Base-by-base conservation (phyloP, 2,888 invertebrate genomes). In the Tipula unca region DNA sequence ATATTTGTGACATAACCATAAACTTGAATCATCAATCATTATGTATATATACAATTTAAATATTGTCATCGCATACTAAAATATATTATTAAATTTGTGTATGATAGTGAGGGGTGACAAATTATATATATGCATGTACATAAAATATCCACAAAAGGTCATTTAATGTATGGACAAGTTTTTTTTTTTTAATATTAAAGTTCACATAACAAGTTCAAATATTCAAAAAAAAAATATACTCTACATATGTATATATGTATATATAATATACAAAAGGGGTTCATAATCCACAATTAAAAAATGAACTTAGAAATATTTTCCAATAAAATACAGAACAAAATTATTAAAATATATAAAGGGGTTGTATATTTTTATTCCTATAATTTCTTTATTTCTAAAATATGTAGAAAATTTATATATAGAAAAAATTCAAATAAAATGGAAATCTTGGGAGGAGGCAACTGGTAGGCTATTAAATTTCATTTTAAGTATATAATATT, bases 221-320 rank as follows among this genome's bases (percentile, higher is more conserved):
- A 25, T 69, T 25, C 8, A n/a, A n/a, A 14, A 14, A 1, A 39
- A 39, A 48, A 48, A 48, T 48, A 3, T 17, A 14, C 4, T 25
- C 13, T 69, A 48, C 17, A 17, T 48, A 48, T 17, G 10, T 48
- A 48, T 48, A 48, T 10, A 10, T 10, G 69, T 20, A 25, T 25
- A 25, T 69, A 25, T 69, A 25, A 54, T 54, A 17, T 54, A 54
- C 17, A 69, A 69, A 69, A 69, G 69, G 69, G 69, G 69, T 69
- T 69, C 69, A 69, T 69, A 69, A 69, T 69, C 69, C 69, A 69
- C 69, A 69, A 69, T 69, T 69, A 69, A 69, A 69, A 69, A 69
- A 69, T 69, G 69, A 69, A 69, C 69, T 69, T 69, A 8, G 69
- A 69, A 69, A 69, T 25, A 69, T 69, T 20, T 69, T 69, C 69